Base-by-base conservation (phyloP, 2,797 vertebrate species). In the Scarus forsteni region DNA sequence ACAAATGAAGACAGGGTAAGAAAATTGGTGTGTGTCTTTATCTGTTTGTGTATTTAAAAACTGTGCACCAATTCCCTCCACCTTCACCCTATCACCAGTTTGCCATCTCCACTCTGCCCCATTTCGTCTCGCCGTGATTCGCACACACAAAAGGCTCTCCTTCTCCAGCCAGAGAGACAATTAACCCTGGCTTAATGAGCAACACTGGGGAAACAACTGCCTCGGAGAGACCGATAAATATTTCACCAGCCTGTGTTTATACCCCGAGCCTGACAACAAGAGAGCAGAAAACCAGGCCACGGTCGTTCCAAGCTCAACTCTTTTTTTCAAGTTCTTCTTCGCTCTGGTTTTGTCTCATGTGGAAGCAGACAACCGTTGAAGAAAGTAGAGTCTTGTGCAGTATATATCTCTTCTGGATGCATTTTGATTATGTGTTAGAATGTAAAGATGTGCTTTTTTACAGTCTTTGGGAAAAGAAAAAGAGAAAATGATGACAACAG, bases 141-240 rank as follows among this genome's bases (percentile, higher is more conserved):
- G 39, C 48, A 10, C 57, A 60, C 77, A 75, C 66, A 84, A 83
- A 58, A 75, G 70, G 49, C 66, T 51, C 45, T 58, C 63, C 62
- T 70, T 79, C 65, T 77, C 44, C 64, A 83, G 76, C 63, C 83
- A 84, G 77, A 74, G 70, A 86, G 77, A 85, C 80, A 87, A 90
- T 91, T 91, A 92, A 88, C 87, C 88, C 77, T n/a, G 64, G 63
- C 59, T 87, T 89, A 90, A 89, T 85, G 84, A 90, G 85, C 70
- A 77, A 63, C 44, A 39, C 60, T 43, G 65, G 61, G 83, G 81
- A 84, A 85, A 85, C 77, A 73, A 85, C 70, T 42, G 70, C 74
- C 84, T 81, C 83, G 66, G 40, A 56, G 83, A 77, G 79, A 73
- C 63, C 46, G 67, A 89, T 89, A 75, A 87, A 91, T 91, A 90